Conservation (phyloP, 2,113 vertebrate genomes). For the Pterocles gutturalis region DNA sequence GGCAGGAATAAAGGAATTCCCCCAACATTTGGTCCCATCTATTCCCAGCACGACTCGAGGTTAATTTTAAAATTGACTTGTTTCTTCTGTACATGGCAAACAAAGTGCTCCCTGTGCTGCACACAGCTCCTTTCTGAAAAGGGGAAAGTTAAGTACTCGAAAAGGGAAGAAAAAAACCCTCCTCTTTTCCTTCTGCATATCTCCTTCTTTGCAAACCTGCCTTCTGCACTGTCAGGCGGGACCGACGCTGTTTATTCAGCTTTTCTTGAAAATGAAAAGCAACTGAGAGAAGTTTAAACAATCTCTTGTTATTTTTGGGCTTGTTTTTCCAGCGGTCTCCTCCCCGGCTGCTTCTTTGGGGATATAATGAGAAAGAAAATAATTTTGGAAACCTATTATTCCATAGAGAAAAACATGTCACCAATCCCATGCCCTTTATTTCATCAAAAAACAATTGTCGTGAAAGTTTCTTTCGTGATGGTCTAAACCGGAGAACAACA, state of each 20-base stretch:
- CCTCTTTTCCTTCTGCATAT: not conserved
- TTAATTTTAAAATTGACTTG: slow-evolving; percentile 68
- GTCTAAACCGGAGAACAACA: not conserved
- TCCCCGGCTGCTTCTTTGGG: slow-evolving; percentile 18
- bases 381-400: slow-evolving; percentile 40
- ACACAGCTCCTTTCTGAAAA: slow-evolving; percentile 1
- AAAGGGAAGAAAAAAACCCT: not conserved
- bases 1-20: not conserved
- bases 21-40: slow-evolving; percentile 59
- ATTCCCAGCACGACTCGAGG: slow-evolving; percentile 54
- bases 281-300: slow-evolving; percentile 85
- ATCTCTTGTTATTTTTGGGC: slow-evolving; percentile 82
- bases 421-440: slow-evolving; percentile 19
- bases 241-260: slow-evolving; percentile 86
- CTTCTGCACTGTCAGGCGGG: slow-evolving; percentile 65
- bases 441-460: not conserved
- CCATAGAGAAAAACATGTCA: slow-evolving; percentile 50
- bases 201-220: slow-evolving; percentile 49
- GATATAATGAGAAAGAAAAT: slow-evolving; percentile 54
- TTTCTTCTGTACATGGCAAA: slow-evolving; percentile 45
- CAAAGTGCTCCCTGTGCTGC: not conserved
- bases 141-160: not conserved
- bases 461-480: slow-evolving; percentile 8
- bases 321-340: slow-evolving; percentile 60
- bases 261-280: slow-evolving; percentile 85